Percentiles rank a stretch among this genome's conserved stretches.
These are phyloP conservation scores for Lordiphosa collinella DNA, from an alignment of 1,140 invertebrate species.

Conservation along the genomic window DNA sequence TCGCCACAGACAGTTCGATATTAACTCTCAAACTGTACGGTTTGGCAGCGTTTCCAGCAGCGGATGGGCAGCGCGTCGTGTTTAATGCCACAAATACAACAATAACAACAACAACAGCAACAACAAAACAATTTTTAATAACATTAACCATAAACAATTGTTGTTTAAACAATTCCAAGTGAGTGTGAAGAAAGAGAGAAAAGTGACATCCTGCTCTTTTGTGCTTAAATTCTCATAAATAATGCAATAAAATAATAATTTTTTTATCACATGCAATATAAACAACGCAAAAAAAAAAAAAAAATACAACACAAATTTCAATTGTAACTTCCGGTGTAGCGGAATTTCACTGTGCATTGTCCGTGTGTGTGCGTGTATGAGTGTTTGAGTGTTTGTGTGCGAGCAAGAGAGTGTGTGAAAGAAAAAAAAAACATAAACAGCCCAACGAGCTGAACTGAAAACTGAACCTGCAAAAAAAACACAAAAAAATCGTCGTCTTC, in stretches of 20 bases:
- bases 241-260: conserved; percentile 42
- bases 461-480: conserved; percentile 28
- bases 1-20: conserved; percentile 56
- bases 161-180: conserved; percentile 52
- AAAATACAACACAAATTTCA: conserved; percentile 57
- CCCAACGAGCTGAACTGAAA: conserved; percentile 36
- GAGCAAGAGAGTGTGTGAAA: conserved; percentile 33
- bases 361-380: conserved; percentile 8
- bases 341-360: conserved; percentile 63
- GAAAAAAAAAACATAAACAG: conserved; percentile 56
- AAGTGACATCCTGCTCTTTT: conserved; percentile 53
- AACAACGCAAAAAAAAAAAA: conserved; percentile 26
- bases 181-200: conserved; percentile 36
- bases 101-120: conserved; percentile 8
- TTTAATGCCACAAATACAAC: conserved; percentile 23
- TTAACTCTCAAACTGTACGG: conserved; percentile 73
- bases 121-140: conserved; percentile 10
- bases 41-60: conserved; percentile 59
- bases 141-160: conserved; percentile 31
- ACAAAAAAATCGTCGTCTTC: conserved; percentile 22
- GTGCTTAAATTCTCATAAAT: conserved; percentile 17
- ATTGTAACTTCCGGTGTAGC: conserved; percentile 74
- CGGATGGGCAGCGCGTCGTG: conserved; percentile 36
- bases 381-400: conserved; percentile 21
- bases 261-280: conserved; percentile 33